phyloP scores from a whole-genome alignment of 2,113 vertebrate species.

The Chiloscyllium plagiosum region DNA sequence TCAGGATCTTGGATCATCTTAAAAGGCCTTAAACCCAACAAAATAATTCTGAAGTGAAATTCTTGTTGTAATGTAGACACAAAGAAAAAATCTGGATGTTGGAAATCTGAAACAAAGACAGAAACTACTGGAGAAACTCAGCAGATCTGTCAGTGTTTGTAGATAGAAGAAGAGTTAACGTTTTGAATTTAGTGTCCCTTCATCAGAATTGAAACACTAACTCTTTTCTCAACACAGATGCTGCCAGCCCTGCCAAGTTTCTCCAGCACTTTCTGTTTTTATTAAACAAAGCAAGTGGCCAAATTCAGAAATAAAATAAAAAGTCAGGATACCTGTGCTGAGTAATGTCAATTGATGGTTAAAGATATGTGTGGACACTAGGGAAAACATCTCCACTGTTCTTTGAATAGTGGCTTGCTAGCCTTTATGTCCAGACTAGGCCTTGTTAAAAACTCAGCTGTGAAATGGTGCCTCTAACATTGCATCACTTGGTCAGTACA shows the following conservation, averaged over 20 bases:
- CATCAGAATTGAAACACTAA: too few relatives aligned
- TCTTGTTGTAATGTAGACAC: background rate
- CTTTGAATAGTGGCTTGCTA: background rate
- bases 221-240: too few relatives aligned
- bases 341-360: background rate
- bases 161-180: too few relatives aligned
- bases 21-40: background rate
- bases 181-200: too few relatives aligned
- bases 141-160: too few relatives aligned
- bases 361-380: background rate
- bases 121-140: too few relatives aligned
- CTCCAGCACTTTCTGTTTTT: too few relatives aligned
- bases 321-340: background rate
- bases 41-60: background rate
- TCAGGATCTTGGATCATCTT: background rate
- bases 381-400: background rate
- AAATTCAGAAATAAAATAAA: background rate
- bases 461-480: background rate
- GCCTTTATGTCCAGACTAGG: background rate
- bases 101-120: too few relatives aligned
- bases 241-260: too few relatives aligned
- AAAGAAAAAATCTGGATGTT: too few relatives aligned
- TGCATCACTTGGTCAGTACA: background rate
- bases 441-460: background rate
- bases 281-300: background rate